Conservation (phyloP, 2,113 vertebrate species). For the Etia nguti region DNA sequence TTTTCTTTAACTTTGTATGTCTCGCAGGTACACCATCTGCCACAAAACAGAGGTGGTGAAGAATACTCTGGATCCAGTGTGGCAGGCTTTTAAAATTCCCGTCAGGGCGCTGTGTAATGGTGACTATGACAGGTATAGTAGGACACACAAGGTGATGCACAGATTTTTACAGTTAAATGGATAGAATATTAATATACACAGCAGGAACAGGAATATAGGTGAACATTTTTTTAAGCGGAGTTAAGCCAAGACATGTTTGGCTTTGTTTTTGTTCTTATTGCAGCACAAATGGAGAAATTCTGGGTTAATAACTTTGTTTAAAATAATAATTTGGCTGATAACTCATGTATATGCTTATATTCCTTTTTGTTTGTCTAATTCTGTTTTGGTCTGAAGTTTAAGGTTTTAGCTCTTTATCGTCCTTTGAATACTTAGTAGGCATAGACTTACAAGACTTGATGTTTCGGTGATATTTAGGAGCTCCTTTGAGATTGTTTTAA, state of each 20-base stretch:
- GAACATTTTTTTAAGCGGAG: background rate
- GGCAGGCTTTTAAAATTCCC: slow-evolving; percentile 90
- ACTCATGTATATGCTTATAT: background rate
- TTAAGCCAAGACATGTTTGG: background rate
- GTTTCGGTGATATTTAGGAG: background rate
- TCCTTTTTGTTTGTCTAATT: background rate
- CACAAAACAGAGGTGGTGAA: slow-evolving; percentile 92
- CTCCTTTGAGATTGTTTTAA: background rate
- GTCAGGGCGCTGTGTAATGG: slow-evolving; percentile 88
- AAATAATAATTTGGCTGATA: background rate
- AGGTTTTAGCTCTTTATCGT: background rate
- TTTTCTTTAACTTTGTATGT: background rate
- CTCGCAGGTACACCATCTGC: slow-evolving; percentile 83
- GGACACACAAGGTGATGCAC: background rate
- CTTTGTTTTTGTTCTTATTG: background rate
- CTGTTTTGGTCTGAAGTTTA: background rate
- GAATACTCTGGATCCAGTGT: slow-evolving; percentile 89
- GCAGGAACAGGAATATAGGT: background rate
- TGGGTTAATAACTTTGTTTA: background rate
- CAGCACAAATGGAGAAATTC: background rate
- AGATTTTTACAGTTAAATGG: background rate
- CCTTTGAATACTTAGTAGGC: background rate
- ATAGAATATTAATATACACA: background rate
- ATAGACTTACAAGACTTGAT: background rate
- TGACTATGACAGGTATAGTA: slow-evolving; percentile 85